Evolutionary conservation across 2,888 invertebrate genomes (phyloP).

Genomic region (Tryphoninae sp.): DNA sequence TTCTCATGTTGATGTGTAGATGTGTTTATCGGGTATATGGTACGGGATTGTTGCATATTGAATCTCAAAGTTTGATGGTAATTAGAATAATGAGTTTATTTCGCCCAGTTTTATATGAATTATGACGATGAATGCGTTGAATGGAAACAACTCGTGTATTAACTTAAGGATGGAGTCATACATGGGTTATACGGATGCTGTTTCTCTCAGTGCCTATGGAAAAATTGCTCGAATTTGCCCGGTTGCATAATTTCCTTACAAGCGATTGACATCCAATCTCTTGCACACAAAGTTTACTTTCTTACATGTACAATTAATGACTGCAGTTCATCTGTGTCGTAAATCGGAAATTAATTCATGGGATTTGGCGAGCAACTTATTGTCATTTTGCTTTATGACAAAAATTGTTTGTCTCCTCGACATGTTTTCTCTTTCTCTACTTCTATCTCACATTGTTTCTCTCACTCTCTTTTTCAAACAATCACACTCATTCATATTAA

Average conservation of each 20-base stretch:
- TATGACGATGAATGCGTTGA: constrained; percentile 8
- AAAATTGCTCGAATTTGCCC: background rate
- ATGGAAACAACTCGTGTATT: background rate
- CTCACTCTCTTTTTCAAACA: background rate
- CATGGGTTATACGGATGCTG: background rate
- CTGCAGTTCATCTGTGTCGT: background rate
- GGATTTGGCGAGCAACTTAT: background rate
- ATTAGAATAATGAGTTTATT: constrained; percentile 24
- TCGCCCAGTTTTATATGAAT: background rate
- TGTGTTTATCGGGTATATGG: too few species aligned
- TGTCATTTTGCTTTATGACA: constrained; percentile 9
- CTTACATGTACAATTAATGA: constrained; percentile 22
- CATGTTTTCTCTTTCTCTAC: background rate
- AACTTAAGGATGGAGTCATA: too few species aligned
- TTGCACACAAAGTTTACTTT: background rate
- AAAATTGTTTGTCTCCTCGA: background rate
- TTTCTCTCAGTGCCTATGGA: background rate
- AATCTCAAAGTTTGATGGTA: background rate
- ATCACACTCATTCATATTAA: background rate
- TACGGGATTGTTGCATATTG: too few species aligned
- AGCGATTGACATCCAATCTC: background rate
- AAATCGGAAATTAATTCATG: background rate
- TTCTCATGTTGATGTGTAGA: too few species aligned
- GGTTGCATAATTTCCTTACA: background rate
- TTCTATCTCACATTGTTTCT: background rate